Conservation (phyloP, 2,797 vertebrate genomes). For the Acrossocheilus wenchowensis region DNA sequence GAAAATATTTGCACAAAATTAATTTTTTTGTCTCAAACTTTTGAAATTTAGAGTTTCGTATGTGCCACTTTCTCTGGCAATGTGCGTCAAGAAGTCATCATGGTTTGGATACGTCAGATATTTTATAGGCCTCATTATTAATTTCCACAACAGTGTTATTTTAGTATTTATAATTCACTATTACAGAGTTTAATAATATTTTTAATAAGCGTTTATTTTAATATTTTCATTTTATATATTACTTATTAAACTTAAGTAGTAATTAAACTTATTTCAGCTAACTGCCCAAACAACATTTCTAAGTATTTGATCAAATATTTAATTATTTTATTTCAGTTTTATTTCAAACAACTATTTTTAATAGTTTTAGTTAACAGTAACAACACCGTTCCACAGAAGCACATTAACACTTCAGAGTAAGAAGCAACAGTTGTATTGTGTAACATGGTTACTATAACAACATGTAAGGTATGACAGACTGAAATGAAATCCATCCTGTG, state of each 20-base stretch:
- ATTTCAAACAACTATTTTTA: background rate
- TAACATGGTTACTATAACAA: constrained; percentile 48
- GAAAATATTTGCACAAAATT: background rate
- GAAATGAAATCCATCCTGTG: constrained; percentile 24
- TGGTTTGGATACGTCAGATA: background rate
- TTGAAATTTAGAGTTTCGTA: background rate
- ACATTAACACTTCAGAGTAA: background rate
- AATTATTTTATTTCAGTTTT: background rate
- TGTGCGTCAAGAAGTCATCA: background rate
- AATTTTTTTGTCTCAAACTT: background rate
- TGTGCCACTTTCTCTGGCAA: constrained; percentile 1
- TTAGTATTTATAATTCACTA: background rate
- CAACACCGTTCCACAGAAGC: background rate
- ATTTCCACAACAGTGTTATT: background rate
- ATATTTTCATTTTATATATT: background rate
- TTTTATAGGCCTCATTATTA: constrained; percentile 14
- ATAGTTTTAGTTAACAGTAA: background rate
- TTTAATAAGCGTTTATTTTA: background rate
- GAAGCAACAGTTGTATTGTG: constrained; percentile 32
- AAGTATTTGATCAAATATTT: no score
- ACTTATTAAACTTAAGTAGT: background rate
- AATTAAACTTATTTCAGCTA: background rate
- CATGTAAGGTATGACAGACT: constrained; percentile 34
- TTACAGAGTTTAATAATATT: background rate
- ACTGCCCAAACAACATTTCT: background rate